A percentile compares a stretch with the other conserved stretches of the same genome.
Evolutionary conservation across 2,113 vertebrate species (phyloP).

Genomic region (Pseudorasbora parva): DNA sequence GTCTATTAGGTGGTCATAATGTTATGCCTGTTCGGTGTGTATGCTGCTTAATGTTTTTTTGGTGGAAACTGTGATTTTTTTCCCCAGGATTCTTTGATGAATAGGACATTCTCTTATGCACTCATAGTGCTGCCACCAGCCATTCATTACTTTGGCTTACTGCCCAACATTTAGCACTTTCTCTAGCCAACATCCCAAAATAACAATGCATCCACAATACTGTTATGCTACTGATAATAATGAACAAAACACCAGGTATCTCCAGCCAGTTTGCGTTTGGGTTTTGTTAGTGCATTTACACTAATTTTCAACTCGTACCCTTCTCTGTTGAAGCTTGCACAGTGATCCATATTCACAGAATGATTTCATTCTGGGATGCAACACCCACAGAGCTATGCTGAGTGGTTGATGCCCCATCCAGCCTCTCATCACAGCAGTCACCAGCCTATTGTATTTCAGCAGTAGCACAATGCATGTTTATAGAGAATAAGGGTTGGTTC

Average conservation of each 20-base stretch:
- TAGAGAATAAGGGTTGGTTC: conserved; percentile 37
- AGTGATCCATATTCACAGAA: background rate
- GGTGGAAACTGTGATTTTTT: background rate
- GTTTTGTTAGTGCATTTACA: background rate
- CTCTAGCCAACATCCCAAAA: background rate
- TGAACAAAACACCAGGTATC: background rate
- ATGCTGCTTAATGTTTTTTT: background rate
- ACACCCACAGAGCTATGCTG: background rate
- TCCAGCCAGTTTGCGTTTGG: background rate
- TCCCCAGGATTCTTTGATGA: background rate
- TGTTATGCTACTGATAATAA: background rate
- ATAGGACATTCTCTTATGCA: background rate
- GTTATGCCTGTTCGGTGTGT: too few species aligned
- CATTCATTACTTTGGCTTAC: conserved; percentile 29
- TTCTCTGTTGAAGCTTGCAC: background rate
- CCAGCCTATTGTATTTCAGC: conserved; percentile 30
- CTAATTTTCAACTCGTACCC: background rate
- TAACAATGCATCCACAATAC: background rate
- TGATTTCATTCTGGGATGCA: conserved; percentile 31
- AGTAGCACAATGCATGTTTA: conserved; percentile 34
- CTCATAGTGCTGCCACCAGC: background rate
- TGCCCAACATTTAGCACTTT: conserved; percentile 22
- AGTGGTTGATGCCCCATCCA: conserved; percentile 22
- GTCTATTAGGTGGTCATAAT: too few species aligned
- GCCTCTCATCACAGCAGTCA: conserved; percentile 30